Conservation (phyloP, 2,888 invertebrate species). For the Oxystoma pomonae region DNA sequence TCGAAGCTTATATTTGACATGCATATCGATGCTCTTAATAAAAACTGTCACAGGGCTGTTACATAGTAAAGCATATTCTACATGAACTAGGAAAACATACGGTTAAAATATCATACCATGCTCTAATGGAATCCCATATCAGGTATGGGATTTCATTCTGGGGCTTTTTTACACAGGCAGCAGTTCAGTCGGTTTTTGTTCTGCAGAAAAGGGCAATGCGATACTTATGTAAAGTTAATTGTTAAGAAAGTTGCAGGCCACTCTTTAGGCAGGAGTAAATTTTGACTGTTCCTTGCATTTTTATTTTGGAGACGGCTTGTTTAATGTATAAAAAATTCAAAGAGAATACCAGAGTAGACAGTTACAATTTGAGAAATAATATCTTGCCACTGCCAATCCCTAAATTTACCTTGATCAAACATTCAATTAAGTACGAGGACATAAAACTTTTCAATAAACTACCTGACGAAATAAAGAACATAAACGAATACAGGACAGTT, state of each 20-base stretch:
- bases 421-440: too few species aligned
- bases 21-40: not conserved
- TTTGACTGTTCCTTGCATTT: too few species aligned
- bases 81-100: not conserved
- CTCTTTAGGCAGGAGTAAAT: not conserved
- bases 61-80: not conserved
- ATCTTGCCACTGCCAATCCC: too few species aligned
- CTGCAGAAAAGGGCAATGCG: not conserved
- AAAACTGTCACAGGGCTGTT: not conserved
- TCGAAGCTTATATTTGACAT: slow-evolving; percentile 3
- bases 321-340: too few species aligned
- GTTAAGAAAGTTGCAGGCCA: not conserved
- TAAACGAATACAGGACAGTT: too few species aligned
- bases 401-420: too few species aligned
- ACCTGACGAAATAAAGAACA: too few species aligned
- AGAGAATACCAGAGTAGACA: too few species aligned
- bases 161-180: not conserved
- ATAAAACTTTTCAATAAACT: too few species aligned
- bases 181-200: not conserved
- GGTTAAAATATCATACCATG: slow-evolving; percentile 5
- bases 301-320: too few species aligned
- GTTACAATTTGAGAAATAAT: too few species aligned
- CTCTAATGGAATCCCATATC: slow-evolving; percentile 9
- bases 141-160: slow-evolving; percentile 6
- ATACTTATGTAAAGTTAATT: not conserved